Base-by-base conservation (phyloP, 2,797 vertebrate genomes). In the Acanthis flammea region DNA sequence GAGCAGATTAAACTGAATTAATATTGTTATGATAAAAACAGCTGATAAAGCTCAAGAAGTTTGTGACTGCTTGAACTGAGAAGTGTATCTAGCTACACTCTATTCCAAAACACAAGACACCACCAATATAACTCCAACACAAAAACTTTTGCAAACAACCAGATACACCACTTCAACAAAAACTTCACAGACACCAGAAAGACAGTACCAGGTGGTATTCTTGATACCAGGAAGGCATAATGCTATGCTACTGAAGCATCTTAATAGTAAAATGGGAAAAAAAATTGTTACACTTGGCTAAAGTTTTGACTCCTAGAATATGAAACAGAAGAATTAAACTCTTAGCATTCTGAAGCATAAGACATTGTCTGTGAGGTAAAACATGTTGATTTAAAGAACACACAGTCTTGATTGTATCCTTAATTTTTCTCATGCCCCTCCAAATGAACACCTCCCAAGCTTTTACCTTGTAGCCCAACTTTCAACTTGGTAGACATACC, bases 1-100 rank as follows among this genome's bases (percentile, higher is more conserved):
- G 55, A 90, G 85, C 19, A 37, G 30, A 90, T 95, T 94, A 95
- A 86, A 88, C 47, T 31, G 60, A 81, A 70, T 95, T 94, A 83
- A 81, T 86, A 88, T 48, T 92, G 71, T 81, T 94, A 94, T 33
- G 72, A 88, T 77, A 65, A 24, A 67, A 74, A 79, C 18, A 57
- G 48, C 14, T 80, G 47, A 72, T 39, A 86, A 85, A 91, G 72
- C 42, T 89, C 50, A 95, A 80, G 72, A 74, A 73, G 48, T 86
- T 54, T 53, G 37, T 23, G 50, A 84, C 70, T 82, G 79, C 45
- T 66, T 48, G 53, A 92, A 84, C 54, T 51, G 72, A 55, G 39
- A 85, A 80, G 41, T 25, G 1, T 41, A 74, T 68, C 68, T 80
- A 77, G 27, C 92, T 88, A 62, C 2, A 28, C 7, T 44, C 47